Conservation (phyloP, 1,140 invertebrate genomes). For the Palaemon carinicauda region DNA sequence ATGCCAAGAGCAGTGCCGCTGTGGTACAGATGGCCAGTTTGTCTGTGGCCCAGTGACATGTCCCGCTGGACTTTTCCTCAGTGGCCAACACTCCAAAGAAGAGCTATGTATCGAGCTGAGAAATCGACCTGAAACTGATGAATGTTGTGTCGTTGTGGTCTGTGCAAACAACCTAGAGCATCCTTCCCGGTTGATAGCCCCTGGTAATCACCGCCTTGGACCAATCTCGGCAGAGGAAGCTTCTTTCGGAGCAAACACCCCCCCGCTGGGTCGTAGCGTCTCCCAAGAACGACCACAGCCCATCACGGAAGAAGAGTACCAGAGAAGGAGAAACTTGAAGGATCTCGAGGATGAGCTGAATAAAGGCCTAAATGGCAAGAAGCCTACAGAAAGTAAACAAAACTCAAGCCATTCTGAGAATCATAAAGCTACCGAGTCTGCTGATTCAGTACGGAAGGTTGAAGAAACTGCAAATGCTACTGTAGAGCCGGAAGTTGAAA, state of each 20-base stretch:
- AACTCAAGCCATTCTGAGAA: neutral
- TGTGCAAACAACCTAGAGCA: conserved; percentile 38
- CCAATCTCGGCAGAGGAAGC: neutral
- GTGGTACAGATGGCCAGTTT: conserved; percentile 42
- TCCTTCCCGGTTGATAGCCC: neutral
- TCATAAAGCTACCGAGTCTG: neutral
- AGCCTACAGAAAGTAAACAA: neutral
- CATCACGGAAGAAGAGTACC: conserved; percentile 34
- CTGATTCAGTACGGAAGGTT: neutral
- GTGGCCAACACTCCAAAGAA: conserved; percentile 33
- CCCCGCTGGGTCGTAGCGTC: neutral
- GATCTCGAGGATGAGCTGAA: conserved; percentile 34
- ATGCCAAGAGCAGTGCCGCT: conserved; percentile 47
- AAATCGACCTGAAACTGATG: conserved; percentile 45
- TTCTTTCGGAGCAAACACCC: too few relatives aligned
- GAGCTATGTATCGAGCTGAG: conserved; percentile 54
- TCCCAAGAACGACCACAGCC: neutral
- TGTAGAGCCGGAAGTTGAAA: neutral
- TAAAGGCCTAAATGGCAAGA: conserved; percentile 26
- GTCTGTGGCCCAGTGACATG: conserved; percentile 38
- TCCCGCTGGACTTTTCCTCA: conserved; percentile 39
- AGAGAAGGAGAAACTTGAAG: conserved; percentile 14
- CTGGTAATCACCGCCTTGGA: neutral
- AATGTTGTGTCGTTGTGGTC: conserved; percentile 56
- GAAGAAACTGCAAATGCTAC: neutral